phyloP scores from a whole-genome alignment of 2,888 invertebrate genomes.

The Cetonia aurata region DNA sequence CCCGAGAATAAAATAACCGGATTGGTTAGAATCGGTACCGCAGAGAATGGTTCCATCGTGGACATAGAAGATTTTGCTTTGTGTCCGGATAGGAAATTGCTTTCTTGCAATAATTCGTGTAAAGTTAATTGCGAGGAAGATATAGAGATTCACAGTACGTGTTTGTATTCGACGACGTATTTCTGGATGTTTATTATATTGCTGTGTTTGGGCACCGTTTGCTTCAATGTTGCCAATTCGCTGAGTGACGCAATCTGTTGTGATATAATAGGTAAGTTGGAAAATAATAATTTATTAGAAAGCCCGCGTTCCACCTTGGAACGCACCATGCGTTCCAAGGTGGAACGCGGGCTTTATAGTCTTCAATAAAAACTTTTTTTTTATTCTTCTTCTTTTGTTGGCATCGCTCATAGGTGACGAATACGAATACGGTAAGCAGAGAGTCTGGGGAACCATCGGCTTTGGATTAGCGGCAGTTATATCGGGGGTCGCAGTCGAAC shows the following conservation, averaged over 20 bases:
- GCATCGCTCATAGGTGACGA: conserved; percentile 72
- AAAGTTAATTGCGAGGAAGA: conserved; percentile 58
- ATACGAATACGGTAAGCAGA: conserved; percentile 81
- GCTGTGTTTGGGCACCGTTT: conserved; percentile 81
- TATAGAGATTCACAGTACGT: conserved; percentile 55
- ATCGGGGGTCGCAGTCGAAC: conserved; percentile 78
- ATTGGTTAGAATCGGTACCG: conserved; percentile 4
- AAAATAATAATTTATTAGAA: no score
- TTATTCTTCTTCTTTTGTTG: no score
- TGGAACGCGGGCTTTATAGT: no score
- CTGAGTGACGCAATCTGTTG: conserved; percentile 93
- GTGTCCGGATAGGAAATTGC: conserved; percentile 32
- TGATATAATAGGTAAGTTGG: conserved; percentile 79
- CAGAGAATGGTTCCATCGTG: background rate
- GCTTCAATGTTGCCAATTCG: conserved; percentile 87
- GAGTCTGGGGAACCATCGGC: conserved; percentile 87
- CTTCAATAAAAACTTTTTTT: no score
- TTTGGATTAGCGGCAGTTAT: conserved; percentile 81
- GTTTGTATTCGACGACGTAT: conserved; percentile 72
- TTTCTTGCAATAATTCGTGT: conserved; percentile 49
- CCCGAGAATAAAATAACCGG: conserved; percentile 39
- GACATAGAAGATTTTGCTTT: conserved; percentile 18
- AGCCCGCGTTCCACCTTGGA: no score
- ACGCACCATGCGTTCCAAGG: no score
- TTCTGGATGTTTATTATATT: conserved; percentile 83